Conservation (phyloP, 2,797 vertebrate genomes). For the Balearica regulorum region DNA sequence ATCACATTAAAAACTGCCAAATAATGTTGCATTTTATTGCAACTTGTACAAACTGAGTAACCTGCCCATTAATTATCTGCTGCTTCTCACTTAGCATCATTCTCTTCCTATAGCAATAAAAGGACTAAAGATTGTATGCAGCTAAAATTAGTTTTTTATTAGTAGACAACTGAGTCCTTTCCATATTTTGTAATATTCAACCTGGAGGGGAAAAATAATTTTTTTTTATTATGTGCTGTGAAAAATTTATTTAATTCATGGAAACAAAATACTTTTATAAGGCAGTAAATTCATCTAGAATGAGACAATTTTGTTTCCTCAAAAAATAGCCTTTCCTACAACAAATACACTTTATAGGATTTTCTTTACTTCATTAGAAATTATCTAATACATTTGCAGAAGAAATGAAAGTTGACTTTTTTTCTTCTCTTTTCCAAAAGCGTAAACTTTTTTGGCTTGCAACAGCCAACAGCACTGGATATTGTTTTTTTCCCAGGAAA, state of each 20-base stretch:
- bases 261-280: neutral
- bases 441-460: neutral
- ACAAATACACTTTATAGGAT: neutral
- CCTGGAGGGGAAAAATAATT: neutral
- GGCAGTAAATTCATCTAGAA: neutral
- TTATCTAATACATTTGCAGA: neutral
- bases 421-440: neutral
- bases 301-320: neutral
- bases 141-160: constrained; percentile 34
- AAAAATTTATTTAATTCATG: constrained; percentile 9
- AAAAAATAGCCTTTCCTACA: neutral
- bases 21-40: constrained; percentile 14
- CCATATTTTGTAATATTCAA: neutral
- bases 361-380: neutral
- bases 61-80: constrained; percentile 36
- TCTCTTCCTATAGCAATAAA: neutral
- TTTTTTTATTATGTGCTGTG: neutral
- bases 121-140: neutral
- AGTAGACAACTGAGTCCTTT: neutral
- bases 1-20: constrained; percentile 29
- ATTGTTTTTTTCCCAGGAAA: neutral
- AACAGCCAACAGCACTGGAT: neutral
- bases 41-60: neutral
- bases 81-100: constrained; percentile 12
- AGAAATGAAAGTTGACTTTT: neutral